Percentiles rank a stretch among this genome's conserved stretches.
These are phyloP conservation scores for Trilocha varians DNA, from an alignment of 2,888 invertebrate genomes.

Conservation along the genomic window DNA sequence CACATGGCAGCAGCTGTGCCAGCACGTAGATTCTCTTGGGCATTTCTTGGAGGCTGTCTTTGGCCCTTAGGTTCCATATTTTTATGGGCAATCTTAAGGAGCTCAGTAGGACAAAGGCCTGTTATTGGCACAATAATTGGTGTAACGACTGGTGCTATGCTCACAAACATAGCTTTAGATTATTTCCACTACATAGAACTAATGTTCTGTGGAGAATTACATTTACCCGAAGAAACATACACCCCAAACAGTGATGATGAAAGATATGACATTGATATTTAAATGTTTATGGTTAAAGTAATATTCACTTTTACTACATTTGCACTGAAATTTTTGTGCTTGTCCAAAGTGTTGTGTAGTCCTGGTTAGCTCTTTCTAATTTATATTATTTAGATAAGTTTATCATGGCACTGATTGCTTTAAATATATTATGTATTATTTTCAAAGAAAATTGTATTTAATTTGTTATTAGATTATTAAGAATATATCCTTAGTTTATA, in stretches of 20 bases:
- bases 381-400: slow-evolving; percentile 18
- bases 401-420: slow-evolving; percentile 29
- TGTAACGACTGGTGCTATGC: slow-evolving; percentile 77
- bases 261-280: slow-evolving; percentile 67
- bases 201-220: slow-evolving; percentile 70
- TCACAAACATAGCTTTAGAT: slow-evolving; percentile 76
- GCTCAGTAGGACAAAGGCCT: slow-evolving; percentile 81
- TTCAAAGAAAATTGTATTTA: not conserved
- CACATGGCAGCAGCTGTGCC: slow-evolving; percentile 80
- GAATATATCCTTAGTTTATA: not conserved
- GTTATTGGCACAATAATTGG: slow-evolving; percentile 79
- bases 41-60: slow-evolving; percentile 83
- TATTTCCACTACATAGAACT: slow-evolving; percentile 77
- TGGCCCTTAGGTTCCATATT: slow-evolving; percentile 93
- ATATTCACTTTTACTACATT: not conserved
- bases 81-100: slow-evolving; percentile 89
- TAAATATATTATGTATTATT: slow-evolving; percentile 16
- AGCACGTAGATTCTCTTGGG: slow-evolving; percentile 77
- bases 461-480: not conserved
- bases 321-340: not conserved
- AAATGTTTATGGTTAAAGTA: slow-evolving; percentile 13
- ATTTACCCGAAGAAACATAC: slow-evolving; percentile 56
- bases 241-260: slow-evolving; percentile 69
- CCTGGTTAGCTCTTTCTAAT: slow-evolving; percentile 19
- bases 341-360: not conserved